Evolutionary conservation across 2,888 invertebrate genomes (phyloP), one percentile per base, ranked within the genome.

Genomic region (Nysson spinosus): DNA sequence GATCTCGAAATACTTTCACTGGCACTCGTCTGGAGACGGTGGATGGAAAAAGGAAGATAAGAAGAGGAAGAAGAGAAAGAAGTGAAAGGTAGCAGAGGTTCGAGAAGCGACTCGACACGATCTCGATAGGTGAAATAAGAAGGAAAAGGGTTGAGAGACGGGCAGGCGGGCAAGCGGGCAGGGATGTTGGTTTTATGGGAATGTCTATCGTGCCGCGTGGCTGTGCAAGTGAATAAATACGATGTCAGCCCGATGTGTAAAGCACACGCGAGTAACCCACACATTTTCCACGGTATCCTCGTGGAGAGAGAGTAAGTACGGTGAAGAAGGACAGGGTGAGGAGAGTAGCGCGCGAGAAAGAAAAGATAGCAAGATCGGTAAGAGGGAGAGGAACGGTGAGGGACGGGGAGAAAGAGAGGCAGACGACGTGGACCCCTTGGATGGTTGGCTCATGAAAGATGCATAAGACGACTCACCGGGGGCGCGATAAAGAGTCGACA

Each of bases 401-500:
- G 47, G 49, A 69, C 69, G 57, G 64, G 40, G 56, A 51, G 69
- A 20, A 19, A n/a, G 17, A 14, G 35, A 57, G 68, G 74, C 69
- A 80, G 73, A 79, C 80, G 78, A 78, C 74, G 78, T 78, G 84
- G 85, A 85, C 85, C 87, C 86, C 86, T 87, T 85, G 83, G 85
- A 84, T 85, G 84, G 79, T 78, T 78, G 85, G 82, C 85, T 87
- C 86, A 87, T 87, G 87, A 87, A 87, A 87, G 86, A 86, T 87
- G 87, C 86, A 87, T 87, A 86, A 87, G 87, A 86, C 86, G 86
- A 86, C 86, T 86, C 86, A 86, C 86, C 85, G 83, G 85, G 87
- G 87, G 87, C 87, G 86, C 86, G 87, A 87, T 87, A 87, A 87
- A 87, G 87, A 87, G 86, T 86, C 87, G 87, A 87, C 86, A 86